Evolutionary conservation across 2,113 vertebrate genomes (phyloP).

Genomic region (Acinonyx jubatus): DNA sequence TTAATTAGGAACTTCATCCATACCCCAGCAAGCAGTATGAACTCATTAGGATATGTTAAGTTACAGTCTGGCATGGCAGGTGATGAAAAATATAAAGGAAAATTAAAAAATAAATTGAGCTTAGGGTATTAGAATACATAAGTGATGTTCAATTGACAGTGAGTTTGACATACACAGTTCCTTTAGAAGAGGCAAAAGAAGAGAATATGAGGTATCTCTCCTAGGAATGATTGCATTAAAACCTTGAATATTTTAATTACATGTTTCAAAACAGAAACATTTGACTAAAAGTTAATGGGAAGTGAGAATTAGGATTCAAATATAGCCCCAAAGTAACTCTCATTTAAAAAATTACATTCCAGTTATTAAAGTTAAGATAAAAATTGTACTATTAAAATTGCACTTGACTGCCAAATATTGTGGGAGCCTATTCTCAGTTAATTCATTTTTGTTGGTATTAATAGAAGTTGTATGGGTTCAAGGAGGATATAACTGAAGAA

Average conservation of each 20-base stretch:
- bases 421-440: neutral
- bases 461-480: neutral
- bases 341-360: constrained; percentile 19
- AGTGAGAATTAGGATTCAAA: constrained; percentile 53
- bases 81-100: constrained; percentile 65
- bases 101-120: constrained; percentile 72
- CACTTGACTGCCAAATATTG: neutral
- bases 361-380: constrained; percentile 43
- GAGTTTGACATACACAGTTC: constrained; percentile 43
- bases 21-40: constrained; percentile 59
- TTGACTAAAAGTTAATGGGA: constrained; percentile 55
- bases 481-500: neutral
- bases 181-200: constrained; percentile 49
- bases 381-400: constrained; percentile 37
- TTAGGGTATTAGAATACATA: constrained; percentile 57
- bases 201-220: constrained; percentile 57
- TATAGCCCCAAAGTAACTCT: constrained; percentile 31
- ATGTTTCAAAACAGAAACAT: constrained; percentile 69
- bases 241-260: constrained; percentile 66
- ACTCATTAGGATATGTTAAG: constrained; percentile 73
- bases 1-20: constrained; percentile 77
- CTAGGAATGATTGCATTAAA: constrained; percentile 59
- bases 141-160: constrained; percentile 41
- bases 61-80: constrained; percentile 36
- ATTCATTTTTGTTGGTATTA: neutral